phyloP scores from a whole-genome alignment of 2,113 vertebrate species.

The Atlantisia rogersi region DNA sequence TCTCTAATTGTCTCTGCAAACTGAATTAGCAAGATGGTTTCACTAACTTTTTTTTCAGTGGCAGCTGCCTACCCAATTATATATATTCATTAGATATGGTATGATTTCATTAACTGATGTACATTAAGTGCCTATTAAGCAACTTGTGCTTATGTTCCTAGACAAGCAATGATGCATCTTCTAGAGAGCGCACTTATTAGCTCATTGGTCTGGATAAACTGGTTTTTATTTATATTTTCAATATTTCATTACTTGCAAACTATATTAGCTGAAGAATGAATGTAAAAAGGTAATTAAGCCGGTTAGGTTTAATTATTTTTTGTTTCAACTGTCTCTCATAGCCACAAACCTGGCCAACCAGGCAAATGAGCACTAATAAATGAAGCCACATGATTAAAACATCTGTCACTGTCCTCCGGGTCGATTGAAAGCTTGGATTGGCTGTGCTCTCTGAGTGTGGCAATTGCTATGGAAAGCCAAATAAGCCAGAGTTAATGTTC shows the following conservation, averaged over 20 bases:
- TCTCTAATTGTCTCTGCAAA: constrained; percentile 31
- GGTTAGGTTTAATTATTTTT: constrained; percentile 72
- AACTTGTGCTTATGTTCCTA: constrained; percentile 26
- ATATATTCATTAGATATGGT: constrained; percentile 46
- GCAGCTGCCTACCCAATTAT: constrained; percentile 45
- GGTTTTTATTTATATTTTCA: constrained; percentile 46
- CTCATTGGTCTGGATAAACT: constrained; percentile 6
- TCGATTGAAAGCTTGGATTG: constrained; percentile 58
- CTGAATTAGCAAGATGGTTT: constrained; percentile 31
- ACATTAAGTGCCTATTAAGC: constrained; percentile 44
- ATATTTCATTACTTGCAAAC: constrained; percentile 25
- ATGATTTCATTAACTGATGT: constrained; percentile 54
- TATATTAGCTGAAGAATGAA: constrained; percentile 38
- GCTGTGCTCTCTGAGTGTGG: not conserved
- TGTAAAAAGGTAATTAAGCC: constrained; percentile 58
- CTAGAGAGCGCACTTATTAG: not conserved
- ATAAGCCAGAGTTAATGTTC: constrained; percentile 75
- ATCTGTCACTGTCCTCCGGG: constrained; percentile 76
- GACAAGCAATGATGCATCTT: constrained; percentile 45
- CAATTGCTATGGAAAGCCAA: constrained; percentile 67
- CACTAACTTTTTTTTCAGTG: not conserved
- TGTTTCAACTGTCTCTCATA: constrained; percentile 61
- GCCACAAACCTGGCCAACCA: constrained; percentile 51
- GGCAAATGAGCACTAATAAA: constrained; percentile 69
- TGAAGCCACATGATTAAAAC: constrained; percentile 74